Evolutionary conservation across 2,888 invertebrate genomes (phyloP).

Genomic region (Catocala fraxini): DNA sequence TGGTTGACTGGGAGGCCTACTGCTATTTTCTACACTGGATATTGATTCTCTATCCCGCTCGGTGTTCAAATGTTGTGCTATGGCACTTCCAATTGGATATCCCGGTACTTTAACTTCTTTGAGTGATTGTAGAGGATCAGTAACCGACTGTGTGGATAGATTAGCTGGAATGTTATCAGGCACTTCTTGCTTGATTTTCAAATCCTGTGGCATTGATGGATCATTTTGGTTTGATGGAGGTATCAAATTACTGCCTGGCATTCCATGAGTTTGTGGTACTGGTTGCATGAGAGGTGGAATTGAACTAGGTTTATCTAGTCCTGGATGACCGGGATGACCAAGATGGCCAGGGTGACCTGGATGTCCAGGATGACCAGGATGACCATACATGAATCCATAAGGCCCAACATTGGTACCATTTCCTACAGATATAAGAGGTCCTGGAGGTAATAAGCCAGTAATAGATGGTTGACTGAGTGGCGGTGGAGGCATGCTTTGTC

Average conservation of each 20-base stretch:
- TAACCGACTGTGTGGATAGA: conserved; percentile 82
- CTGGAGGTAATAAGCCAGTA: conserved; percentile 86
- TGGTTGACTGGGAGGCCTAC: conserved; percentile 83
- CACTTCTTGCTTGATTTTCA: conserved; percentile 87
- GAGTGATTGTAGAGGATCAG: conserved; percentile 92
- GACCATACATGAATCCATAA: conserved; percentile 88
- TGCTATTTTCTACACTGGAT: conserved; percentile 81
- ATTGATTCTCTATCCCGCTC: conserved; percentile 84
- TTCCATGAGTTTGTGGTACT: conserved; percentile 71
- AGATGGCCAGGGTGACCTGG: conserved; percentile 61
- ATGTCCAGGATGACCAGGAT: conserved; percentile 61
- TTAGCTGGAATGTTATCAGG: conserved; percentile 84
- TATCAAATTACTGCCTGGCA: conserved; percentile 69
- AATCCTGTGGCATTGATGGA: conserved; percentile 82
- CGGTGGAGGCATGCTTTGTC: conserved; percentile 79
- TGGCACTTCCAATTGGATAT: conserved; percentile 88
- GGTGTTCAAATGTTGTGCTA: conserved; percentile 81
- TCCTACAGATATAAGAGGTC: conserved; percentile 88
- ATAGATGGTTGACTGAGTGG: conserved; percentile 86
- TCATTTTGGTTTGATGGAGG: conserved; percentile 75
- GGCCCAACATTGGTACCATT: conserved; percentile 87
- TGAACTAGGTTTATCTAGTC: conserved; percentile 77
- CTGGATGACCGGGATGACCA: conserved; percentile 69
- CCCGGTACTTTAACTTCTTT: conserved; percentile 94
- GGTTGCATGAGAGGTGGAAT: conserved; percentile 79